These are phyloP conservation scores for Paradoxurus hermaphroditus DNA, from an alignment of 2,113 vertebrate species.

Conservation along the genomic window DNA sequence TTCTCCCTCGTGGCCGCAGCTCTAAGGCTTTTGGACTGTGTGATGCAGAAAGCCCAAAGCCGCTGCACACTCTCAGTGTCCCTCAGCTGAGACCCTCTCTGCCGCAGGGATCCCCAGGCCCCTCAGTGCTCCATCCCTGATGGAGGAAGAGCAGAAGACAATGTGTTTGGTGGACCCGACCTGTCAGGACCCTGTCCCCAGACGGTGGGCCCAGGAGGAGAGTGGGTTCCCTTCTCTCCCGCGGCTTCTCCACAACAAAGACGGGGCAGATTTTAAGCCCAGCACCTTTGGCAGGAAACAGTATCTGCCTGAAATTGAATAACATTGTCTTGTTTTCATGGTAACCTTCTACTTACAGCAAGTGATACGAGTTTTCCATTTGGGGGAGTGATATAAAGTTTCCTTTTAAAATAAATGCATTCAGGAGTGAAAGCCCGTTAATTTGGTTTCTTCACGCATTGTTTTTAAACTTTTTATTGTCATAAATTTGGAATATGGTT, in stretches of 20 bases:
- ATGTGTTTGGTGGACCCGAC: background rate
- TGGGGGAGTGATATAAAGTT: slow-evolving; percentile 36
- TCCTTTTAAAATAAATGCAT: slow-evolving; percentile 27
- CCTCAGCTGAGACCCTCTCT: slow-evolving; percentile 28
- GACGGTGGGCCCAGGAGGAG: background rate
- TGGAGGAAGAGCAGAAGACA: slow-evolving; percentile 49
- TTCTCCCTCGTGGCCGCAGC: background rate
- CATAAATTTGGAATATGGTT: background rate
- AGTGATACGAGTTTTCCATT: slow-evolving; percentile 65
- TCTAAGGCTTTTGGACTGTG: background rate
- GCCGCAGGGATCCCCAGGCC: slow-evolving; percentile 31
- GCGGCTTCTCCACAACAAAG: background rate
- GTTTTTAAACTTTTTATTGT: background rate
- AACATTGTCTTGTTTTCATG: slow-evolving; percentile 66
- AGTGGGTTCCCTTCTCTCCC: background rate
- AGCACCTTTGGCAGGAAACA: slow-evolving; percentile 53
- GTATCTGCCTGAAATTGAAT: slow-evolving; percentile 56
- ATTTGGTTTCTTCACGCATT: background rate
- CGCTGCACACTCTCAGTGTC: background rate
- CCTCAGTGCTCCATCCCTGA: slow-evolving; percentile 28
- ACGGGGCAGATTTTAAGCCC: background rate
- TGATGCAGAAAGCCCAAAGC: background rate
- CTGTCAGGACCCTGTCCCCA: background rate
- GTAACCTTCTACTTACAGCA: slow-evolving; percentile 53
- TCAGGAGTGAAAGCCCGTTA: background rate